Conservation (phyloP, 2,888 invertebrate species). For the Prosapia bicincta region DNA sequence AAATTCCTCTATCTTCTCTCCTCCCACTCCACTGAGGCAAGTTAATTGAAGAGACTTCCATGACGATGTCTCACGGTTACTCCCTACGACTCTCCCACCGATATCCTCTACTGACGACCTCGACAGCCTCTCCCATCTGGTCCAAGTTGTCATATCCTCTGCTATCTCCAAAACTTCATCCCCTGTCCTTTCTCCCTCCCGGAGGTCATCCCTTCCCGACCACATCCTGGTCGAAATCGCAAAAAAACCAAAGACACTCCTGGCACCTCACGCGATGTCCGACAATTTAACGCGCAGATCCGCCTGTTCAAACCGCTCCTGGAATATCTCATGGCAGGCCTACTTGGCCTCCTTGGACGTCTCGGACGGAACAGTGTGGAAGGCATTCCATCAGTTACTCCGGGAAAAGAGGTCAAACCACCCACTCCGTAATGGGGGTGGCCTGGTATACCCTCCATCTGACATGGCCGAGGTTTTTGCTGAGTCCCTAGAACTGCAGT, state of each 20-base stretch:
- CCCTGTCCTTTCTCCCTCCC: no score
- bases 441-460: background rate
- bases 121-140: background rate
- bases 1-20: background rate
- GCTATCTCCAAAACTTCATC: no score
- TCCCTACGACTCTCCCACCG: background rate
- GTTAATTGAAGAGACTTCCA: background rate
- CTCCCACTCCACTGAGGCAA: background rate
- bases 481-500: constrained; percentile 9
- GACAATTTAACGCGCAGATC: no score
- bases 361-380: background rate
- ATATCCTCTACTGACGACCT: background rate
- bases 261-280: no score
- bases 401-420: background rate
- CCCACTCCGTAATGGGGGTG: background rate
- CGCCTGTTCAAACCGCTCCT: background rate
- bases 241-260: no score
- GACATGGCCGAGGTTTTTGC: constrained; percentile 11
- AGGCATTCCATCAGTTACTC: background rate
- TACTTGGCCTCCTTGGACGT: background rate
- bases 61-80: background rate
- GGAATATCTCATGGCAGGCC: background rate
- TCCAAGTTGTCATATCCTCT: background rate
- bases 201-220: no score
- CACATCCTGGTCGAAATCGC: no score